Base-by-base conservation (phyloP, 53 echinoderm and acorn worm genomes). In the Henricia sp. region DNA sequence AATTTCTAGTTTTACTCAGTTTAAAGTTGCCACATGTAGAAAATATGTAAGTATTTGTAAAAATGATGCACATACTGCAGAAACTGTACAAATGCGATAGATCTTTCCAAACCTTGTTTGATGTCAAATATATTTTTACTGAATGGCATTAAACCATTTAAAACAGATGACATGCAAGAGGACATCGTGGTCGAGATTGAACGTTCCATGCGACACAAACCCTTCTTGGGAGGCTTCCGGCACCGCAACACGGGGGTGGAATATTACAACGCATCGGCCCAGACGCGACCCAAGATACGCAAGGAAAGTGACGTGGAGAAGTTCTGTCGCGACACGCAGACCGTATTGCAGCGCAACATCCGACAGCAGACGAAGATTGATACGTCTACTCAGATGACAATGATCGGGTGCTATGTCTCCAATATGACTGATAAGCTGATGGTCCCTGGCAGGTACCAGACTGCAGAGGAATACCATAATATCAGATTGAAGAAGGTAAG, bases 341-440 rank as follows among this genome's bases (percentile, higher is more conserved):
- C 99, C 1, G 94, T 95, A 39, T 72, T 88, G 17, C 85, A 88
- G 38, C 90, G 84, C 73, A 85, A 99, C 87, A 71, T 83, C 52
- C 35, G 88, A 3, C 94, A 94, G 29, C 99, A 99, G 80, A 92
- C 91, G 6, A 89, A 44, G 35, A 84, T 95, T 28, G 74, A 95
- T 19, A 99, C 99, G 4, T 90, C 92, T 32, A 99, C 99, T 0
- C 99, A 99, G 85, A 99, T 99, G 99, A 99, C 99, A 3, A 94
- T 85, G 38, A 99, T 94, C 38, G 92, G 99, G 30, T 94, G 94
- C 55, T 99, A 99, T 24, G 92, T 99, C 3, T 25, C 99, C 63
- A 99, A 99, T 48, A 92, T 99, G 92, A 90, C 99, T 3, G 99
- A 99, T 62, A 94, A 92, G 52, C 84, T 99, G 58, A 41, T 94